Percentiles rank a stretch among this genome's conserved stretches.
phyloP scores from a whole-genome alignment of 2,888 invertebrate species.

The Stramonita haemastoma region DNA sequence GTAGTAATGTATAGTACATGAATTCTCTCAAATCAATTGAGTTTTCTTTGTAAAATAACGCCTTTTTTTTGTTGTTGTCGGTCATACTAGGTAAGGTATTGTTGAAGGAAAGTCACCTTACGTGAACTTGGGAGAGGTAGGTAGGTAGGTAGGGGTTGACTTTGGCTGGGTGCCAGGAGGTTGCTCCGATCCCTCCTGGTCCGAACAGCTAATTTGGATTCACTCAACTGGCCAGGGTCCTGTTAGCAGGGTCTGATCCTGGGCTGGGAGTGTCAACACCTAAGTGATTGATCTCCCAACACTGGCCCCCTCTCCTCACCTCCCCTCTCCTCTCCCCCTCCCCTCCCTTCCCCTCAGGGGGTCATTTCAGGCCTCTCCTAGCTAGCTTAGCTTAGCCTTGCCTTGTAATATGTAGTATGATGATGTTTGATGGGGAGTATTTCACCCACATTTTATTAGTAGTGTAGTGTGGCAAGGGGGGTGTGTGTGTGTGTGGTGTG shows the following conservation, averaged over 20 bases:
- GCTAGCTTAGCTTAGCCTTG: background rate
- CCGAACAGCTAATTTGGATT: background rate
- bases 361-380: background rate
- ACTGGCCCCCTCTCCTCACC: background rate
- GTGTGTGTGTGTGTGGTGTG: background rate
- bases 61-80: too few relatives aligned
- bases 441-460: background rate
- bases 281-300: background rate
- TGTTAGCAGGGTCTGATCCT: background rate
- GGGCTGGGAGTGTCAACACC: background rate
- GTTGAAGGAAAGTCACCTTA: background rate
- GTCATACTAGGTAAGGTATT: too few relatives aligned
- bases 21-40: too few relatives aligned
- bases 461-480: background rate
- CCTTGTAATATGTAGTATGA: background rate
- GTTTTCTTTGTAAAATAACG: too few relatives aligned
- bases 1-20: too few relatives aligned
- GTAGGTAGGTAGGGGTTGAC: background rate
- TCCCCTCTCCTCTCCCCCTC: background rate
- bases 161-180: background rate
- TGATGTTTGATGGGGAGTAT: background rate
- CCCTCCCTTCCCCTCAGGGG: too few relatives aligned
- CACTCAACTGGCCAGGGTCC: background rate
- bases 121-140: background rate
- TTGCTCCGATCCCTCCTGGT: background rate